A percentile compares a stretch with the other conserved stretches of the same genome.
Evolutionary conservation across 1,140 invertebrate species (phyloP).

Genomic region (Atta texana): DNA sequence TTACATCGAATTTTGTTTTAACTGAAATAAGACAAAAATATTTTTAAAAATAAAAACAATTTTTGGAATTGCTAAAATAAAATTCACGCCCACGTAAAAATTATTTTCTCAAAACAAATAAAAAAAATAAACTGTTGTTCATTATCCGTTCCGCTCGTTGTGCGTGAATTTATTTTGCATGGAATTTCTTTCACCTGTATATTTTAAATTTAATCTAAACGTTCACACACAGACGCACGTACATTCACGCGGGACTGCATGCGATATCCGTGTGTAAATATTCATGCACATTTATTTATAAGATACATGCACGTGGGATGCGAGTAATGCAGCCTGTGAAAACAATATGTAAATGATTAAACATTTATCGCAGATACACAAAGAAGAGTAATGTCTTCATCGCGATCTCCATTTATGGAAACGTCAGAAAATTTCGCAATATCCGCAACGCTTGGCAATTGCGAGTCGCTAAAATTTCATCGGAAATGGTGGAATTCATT

Average conservation of each 20-base stretch:
- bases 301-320: slow-evolving; percentile 1
- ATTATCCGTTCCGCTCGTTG: background rate
- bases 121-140: background rate
- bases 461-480: slow-evolving; percentile 6
- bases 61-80: background rate
- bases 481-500: background rate
- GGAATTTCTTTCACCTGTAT: slow-evolving; percentile 27
- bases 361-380: background rate
- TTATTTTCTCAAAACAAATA: background rate
- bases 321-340: slow-evolving; percentile 1
- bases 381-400: background rate
- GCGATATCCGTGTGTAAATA: slow-evolving; percentile 25
- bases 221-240: background rate
- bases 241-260: background rate
- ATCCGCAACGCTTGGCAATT: background rate
- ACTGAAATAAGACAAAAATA: background rate
- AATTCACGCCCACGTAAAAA: background rate
- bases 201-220: slow-evolving; percentile 50
- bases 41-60: background rate
- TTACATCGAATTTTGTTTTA: background rate
- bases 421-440: slow-evolving; percentile 1
- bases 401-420: background rate
- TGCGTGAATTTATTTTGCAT: background rate
- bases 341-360: slow-evolving; percentile 21
- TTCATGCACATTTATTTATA: slow-evolving; percentile 51